phyloP scores from a whole-genome alignment of 2,113 vertebrate genomes.

The Arizona elegans region DNA sequence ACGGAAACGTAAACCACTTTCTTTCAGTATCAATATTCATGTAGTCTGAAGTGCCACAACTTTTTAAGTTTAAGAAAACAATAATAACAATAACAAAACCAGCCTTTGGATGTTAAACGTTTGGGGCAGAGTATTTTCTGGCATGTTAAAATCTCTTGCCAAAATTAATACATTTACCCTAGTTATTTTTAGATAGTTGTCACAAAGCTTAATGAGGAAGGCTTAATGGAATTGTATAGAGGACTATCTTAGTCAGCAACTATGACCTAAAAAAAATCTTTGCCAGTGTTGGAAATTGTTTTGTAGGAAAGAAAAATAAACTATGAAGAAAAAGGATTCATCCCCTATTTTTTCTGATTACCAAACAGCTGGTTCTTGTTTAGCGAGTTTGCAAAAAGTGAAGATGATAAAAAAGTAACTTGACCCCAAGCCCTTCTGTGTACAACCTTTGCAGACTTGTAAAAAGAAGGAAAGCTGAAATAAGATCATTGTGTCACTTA shows the following conservation, averaged over 20 bases:
- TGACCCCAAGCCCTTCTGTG: background rate
- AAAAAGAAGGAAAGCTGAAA: background rate
- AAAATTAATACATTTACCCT: background rate
- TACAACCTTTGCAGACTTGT: background rate
- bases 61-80: background rate
- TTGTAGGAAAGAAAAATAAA: background rate
- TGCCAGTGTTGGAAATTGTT: background rate
- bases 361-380: background rate
- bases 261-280: background rate
- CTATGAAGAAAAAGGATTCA: background rate
- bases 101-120: slow-evolving; percentile 20
- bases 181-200: background rate
- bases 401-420: background rate
- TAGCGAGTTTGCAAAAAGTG: background rate
- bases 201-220: background rate
- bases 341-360: background rate
- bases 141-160: background rate
- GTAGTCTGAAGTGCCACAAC: slow-evolving; percentile 38
- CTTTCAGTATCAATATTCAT: slow-evolving; percentile 34
- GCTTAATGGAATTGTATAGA: background rate
- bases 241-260: background rate
- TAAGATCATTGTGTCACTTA: background rate
- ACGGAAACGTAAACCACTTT: slow-evolving; percentile 24
- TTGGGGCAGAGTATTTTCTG: background rate
- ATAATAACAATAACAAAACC: background rate